Base-by-base conservation (phyloP, 2,797 vertebrate species). In the Carduelis carduelis region DNA sequence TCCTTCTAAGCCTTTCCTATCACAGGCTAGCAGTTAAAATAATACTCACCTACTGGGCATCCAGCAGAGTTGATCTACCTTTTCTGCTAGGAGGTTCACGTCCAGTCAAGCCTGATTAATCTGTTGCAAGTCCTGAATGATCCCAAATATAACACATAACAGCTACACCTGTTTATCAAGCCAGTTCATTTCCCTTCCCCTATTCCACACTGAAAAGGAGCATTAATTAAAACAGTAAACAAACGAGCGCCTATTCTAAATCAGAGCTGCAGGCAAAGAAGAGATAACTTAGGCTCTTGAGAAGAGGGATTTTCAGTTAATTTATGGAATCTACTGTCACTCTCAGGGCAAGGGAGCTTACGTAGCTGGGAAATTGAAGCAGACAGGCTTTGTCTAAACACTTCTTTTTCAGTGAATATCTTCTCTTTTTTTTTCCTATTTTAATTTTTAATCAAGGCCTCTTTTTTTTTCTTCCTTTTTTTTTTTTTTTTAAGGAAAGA, bases 161-260 rank as follows among this genome's bases (percentile, higher is more conserved):
- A 83, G 96, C 97, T 97, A 98, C 98, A 98, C 98, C 98, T 98
- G 98, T 98, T 98, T 98, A 98, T 98, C 98, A 85, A 97, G 98
- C 85, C 97, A 70, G 96, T 97, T 96, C 97, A 96, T 97, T 97
- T 97, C 97, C 96, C 96, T 95, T 98, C 96, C 97, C 95, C 96
- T 97, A 95, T 97, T 97, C 96, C 96, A 89, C 85, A 65, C 94
- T 97, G 98, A 97, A 98, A 98, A 98, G 97, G 95, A 97, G 98
- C 98, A 96, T 98, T 98, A 98, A 98, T 98, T 98, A 98, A 98
- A 97, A 97, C 97, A 97, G 98, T 98, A 98, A 98, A 98, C 98
- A 98, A 98, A 97, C 90, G 96, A 96, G 97, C 87, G 97, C 97
- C 97, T 97, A 94, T 98, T 98, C 98, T 98, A 98, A 98, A 98